A percentile compares a stretch with the other conserved stretches of the same genome.
phyloP scores from a whole-genome alignment of 2,113 vertebrate genomes.

The Hystrix brachyura region DNA sequence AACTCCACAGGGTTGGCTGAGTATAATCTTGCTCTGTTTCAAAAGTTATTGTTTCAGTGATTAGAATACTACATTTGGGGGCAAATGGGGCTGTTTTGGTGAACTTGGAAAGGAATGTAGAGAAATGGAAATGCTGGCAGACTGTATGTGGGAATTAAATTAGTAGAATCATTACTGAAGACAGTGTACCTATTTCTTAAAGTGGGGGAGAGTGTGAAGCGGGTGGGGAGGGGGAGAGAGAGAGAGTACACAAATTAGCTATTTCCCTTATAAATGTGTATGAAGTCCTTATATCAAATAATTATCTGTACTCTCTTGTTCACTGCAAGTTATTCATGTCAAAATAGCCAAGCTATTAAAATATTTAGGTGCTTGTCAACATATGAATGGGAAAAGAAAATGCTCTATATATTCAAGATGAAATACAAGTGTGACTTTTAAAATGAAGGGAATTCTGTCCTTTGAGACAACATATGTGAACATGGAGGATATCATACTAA shows the following conservation, averaged over 20 bases:
- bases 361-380: not conserved
- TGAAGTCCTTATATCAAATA: not conserved
- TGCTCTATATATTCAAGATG: not conserved
- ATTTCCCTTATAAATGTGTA: not conserved
- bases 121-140: not conserved
- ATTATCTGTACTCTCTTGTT: not conserved
- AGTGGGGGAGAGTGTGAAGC: not conserved
- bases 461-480: not conserved
- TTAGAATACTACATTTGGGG: not conserved
- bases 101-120: not conserved
- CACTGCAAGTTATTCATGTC: not conserved
- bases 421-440: not conserved
- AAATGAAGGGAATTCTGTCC: not conserved
- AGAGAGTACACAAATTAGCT: not conserved
- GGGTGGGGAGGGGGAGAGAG: too few species aligned
- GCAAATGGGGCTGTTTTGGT: not conserved
- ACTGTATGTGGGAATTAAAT: not conserved
- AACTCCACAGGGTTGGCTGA: not conserved
- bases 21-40: not conserved
- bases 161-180: not conserved
- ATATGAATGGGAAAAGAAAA: not conserved
- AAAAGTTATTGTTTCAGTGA: not conserved
- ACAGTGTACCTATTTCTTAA: not conserved
- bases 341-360: not conserved
- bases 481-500: not conserved